A percentile compares a stretch with the other conserved stretches of the same genome.
Evolutionary conservation across 1,140 invertebrate species (phyloP).

Genomic region (Harlomillsia oculata): DNA sequence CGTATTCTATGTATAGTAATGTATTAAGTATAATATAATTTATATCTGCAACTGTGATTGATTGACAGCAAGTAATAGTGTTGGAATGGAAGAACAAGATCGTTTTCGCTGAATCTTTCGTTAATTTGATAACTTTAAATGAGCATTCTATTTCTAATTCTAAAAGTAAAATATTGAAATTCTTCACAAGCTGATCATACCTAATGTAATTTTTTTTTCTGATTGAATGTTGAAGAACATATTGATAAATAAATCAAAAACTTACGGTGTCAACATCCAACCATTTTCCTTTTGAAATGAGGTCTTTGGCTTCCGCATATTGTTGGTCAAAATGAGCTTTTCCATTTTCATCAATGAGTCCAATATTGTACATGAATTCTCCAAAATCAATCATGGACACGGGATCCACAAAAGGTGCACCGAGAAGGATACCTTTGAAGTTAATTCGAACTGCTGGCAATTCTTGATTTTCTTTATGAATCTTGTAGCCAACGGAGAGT

Average conservation of each 20-base stretch:
- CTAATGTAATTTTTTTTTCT: too few species aligned
- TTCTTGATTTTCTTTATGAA: constrained; percentile 54
- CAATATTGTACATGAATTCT: constrained; percentile 45
- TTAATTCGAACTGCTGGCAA: constrained; percentile 18
- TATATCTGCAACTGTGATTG: too few species aligned
- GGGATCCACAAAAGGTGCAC: constrained; percentile 46
- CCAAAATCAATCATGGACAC: constrained; percentile 44
- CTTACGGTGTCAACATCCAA: constrained; percentile 40
- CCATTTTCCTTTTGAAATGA: constrained; percentile 40
- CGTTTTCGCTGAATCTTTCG: too few species aligned
- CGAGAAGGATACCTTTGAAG: constrained; percentile 44
- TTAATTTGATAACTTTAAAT: too few species aligned
- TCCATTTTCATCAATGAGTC: constrained; percentile 42
- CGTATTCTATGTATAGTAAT: too few species aligned
- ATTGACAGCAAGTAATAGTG: too few species aligned
- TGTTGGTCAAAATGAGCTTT: constrained; percentile 40
- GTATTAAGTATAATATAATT: too few species aligned
- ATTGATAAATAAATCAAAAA: neutral
- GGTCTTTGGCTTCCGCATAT: constrained; percentile 37
- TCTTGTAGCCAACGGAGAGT: constrained; percentile 61
- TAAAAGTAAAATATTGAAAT: too few species aligned
- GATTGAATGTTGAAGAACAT: too few species aligned
- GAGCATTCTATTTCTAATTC: too few species aligned
- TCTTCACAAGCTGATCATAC: too few species aligned
- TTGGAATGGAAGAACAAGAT: too few species aligned